A percentile compares a stretch with the other conserved stretches of the same genome.
Conservation (phyloP, 2,113 vertebrate species). For the Grus americana region DNA sequence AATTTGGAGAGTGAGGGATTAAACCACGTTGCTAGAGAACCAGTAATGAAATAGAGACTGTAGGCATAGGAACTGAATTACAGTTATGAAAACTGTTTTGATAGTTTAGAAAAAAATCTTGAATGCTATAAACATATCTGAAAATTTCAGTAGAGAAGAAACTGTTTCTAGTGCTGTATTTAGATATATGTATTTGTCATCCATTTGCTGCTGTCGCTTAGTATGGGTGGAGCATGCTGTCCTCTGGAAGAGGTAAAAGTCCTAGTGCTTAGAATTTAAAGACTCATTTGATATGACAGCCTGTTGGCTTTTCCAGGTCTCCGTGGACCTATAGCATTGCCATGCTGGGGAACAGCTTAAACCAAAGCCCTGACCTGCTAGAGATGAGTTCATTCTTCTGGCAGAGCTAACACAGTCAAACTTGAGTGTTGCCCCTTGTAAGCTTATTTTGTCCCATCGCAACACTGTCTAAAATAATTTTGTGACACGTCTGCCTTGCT, state of each 20-base stretch:
- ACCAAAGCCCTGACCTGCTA: not conserved
- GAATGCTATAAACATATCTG: not conserved
- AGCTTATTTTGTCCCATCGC: not conserved
- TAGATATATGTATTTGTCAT: not conserved
- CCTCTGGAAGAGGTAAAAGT: not conserved
- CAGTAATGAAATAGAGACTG: not conserved
- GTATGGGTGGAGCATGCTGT: not conserved
- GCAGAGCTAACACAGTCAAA: not conserved
- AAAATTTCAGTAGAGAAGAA: not conserved
- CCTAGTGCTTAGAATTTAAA: not conserved
- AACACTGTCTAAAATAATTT: not conserved
- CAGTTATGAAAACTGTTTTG: not conserved
- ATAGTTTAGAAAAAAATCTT: not conserved
- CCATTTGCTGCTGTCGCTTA: not conserved
- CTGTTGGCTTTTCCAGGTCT: not conserved
- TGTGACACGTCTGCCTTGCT: fast-evolving
- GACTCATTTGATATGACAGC: not conserved
- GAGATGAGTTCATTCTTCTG: not conserved
- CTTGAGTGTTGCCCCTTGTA: not conserved
- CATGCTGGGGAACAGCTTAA: not conserved
- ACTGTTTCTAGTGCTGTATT: not conserved
- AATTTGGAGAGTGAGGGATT: not conserved
- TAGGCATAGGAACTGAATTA: not conserved
- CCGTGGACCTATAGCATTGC: not conserved
- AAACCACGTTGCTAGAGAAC: not conserved